Evolutionary conservation across 2,888 invertebrate species (phyloP).

Genomic region (Trypoxylon attenuatum): DNA sequence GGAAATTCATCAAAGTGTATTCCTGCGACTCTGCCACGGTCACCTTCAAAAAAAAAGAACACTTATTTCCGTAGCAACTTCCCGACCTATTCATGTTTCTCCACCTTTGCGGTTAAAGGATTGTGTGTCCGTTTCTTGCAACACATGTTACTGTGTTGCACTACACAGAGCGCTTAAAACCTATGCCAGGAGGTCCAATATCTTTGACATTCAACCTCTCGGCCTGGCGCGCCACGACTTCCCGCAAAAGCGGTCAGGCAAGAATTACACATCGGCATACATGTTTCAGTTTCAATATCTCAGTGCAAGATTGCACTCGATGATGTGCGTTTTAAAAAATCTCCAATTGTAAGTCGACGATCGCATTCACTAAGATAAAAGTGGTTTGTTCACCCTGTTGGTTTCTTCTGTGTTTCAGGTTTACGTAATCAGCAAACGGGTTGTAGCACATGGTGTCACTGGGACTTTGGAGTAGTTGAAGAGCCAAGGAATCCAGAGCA

Average conservation of each 20-base stretch:
- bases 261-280: background rate
- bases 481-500: slow-evolving; percentile 20
- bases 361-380: too few species aligned
- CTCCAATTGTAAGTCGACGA: too few species aligned
- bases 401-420: slow-evolving; percentile 32
- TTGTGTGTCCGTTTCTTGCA: too few species aligned
- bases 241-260: background rate
- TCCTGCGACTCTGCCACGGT: too few species aligned
- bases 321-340: too few species aligned
- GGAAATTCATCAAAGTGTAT: too few species aligned
- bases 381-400: background rate
- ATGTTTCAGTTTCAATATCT: slow-evolving; percentile 1
- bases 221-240: background rate
- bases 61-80: too few species aligned
- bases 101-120: too few species aligned
- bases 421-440: slow-evolving; percentile 48
- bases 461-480: slow-evolving; percentile 17
- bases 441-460: slow-evolving; percentile 31
- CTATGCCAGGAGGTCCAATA: background rate
- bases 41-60: too few species aligned
- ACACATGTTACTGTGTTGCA: background rate
- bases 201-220: background rate
- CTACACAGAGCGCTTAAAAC: background rate
- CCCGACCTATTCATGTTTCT: too few species aligned
- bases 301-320: too few species aligned